phyloP scores from a whole-genome alignment of 2,113 vertebrate genomes.

The Daphoenositta chrysoptera region DNA sequence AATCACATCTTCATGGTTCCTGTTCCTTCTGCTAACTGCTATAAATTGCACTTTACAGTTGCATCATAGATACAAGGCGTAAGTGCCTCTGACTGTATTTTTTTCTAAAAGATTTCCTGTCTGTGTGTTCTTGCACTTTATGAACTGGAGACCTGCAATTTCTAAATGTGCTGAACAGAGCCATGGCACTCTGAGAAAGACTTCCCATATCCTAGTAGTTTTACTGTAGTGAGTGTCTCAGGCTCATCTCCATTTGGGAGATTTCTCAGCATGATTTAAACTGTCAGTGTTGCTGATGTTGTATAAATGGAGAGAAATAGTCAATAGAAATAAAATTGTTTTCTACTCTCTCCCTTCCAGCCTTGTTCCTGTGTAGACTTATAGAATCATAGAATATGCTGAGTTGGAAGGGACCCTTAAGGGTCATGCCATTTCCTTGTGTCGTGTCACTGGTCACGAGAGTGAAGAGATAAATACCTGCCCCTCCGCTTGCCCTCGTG shows the following conservation, averaged over 20 bases:
- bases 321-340: neutral
- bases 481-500: neutral
- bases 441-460: rapidly evolving
- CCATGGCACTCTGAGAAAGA: neutral
- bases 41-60: neutral
- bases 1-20: neutral
- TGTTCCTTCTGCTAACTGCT: neutral
- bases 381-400: neutral
- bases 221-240: neutral
- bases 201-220: neutral
- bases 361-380: neutral
- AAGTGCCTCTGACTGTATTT: neutral
- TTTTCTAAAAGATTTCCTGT: neutral
- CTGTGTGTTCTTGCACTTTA: neutral
- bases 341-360: neutral
- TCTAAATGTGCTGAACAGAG: neutral
- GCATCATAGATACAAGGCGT: neutral
- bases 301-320: neutral
- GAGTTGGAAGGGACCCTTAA: neutral
- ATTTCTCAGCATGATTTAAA: neutral
- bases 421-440: neutral
- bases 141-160: neutral
- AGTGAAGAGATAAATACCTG: neutral
- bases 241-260: neutral
- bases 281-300: neutral